Base-by-base conservation (phyloP, 1,140 invertebrate genomes). In the Drosophila mayri region DNA sequence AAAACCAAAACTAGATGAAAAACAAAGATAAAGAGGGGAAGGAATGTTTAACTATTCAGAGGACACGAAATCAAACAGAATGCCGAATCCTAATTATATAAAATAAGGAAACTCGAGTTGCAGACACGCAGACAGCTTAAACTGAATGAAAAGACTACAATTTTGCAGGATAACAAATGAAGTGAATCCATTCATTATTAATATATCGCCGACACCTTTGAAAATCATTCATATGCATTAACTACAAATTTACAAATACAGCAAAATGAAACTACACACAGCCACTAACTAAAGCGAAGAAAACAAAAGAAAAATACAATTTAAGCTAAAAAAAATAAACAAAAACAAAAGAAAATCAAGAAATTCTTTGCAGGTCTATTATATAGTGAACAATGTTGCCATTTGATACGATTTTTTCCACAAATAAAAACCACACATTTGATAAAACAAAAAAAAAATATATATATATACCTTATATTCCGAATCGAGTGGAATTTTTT, bases 361-460 rank as follows among this genome's bases (percentile, higher is more conserved):
- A 87, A 82, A 87, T 87, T 88, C 78, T 88, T 87, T 88, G 83
- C 84, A 88, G 84, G 79, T 87, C 83, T 86, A 86, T 87, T 87
- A 88, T 87, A 87, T 78, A 88, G 76, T 83, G 55, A 78, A 88
- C 84, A 87, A 88, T 88, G 84, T 88, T 88, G 85, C 84, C 81
- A 90, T 88, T 88, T 90, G 85, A 88, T 88, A 84, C 64, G 77
- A 90, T 88, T 88, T 86, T 84, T 86, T 90, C 81, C 76, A 74
- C 61, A 85, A 76, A 81, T 76, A 44, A 64, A 68, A 64, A 66
- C 47, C 64, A 85, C 83, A 86, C 83, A 86, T 86, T 86, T 87
- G 79, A 86, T 86, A 86, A 85, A 85, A 65, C 73, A 79, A 20
- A 75, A 28, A 3, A 28, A 3, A 82, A 70, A 79, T 76, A 83